Conservation (phyloP, 2,888 invertebrate species). For the Caenorhabditis japonica region DNA sequence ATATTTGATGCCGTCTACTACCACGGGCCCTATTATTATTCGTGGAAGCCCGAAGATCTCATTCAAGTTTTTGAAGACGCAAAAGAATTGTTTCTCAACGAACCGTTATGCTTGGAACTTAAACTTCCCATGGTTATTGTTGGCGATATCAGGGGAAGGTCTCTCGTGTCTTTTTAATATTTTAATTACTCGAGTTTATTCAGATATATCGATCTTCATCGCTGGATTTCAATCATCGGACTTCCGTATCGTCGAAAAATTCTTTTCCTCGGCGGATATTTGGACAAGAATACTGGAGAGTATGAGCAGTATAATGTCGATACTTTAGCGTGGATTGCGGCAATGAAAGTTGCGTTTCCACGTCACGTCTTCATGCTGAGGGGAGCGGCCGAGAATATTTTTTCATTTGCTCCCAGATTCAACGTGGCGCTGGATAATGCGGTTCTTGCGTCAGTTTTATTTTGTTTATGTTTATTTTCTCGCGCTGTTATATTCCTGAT, state of each 20-base stretch:
- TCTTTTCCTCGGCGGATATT: slow-evolving; percentile 26
- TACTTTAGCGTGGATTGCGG: slow-evolving; percentile 18
- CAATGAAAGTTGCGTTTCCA: slow-evolving; percentile 34
- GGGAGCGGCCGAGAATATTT: slow-evolving; percentile 17
- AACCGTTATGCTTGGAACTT: slow-evolving; percentile 11
- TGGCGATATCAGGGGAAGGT: slow-evolving; percentile 35
- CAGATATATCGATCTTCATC: slow-evolving; percentile 36
- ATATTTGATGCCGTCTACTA: slow-evolving; percentile 16
- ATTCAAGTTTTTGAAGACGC: slow-evolving; percentile 12
- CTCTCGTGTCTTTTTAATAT: too few relatives aligned
- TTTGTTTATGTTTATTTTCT: too few relatives aligned
- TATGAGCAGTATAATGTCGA: slow-evolving; percentile 18
- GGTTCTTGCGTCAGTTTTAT: slow-evolving; percentile 10
- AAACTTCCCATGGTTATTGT: slow-evolving; percentile 18
- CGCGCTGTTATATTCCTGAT: too few relatives aligned
- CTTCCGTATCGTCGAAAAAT: slow-evolving; percentile 21
- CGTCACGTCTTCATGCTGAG: slow-evolving; percentile 29
- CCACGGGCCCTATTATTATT: slow-evolving; percentile 34
- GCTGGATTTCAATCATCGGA: slow-evolving; percentile 23
- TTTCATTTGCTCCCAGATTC: slow-evolving; percentile 19
- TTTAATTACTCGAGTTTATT: too few relatives aligned
- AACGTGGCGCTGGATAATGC: slow-evolving; percentile 5
- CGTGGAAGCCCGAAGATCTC: slow-evolving; percentile 6
- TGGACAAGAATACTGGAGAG: neutral
- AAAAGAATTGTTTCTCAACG: slow-evolving; percentile 2